phyloP scores from a whole-genome alignment of 2,888 invertebrate species.

The Ectropis crepuscularia region DNA sequence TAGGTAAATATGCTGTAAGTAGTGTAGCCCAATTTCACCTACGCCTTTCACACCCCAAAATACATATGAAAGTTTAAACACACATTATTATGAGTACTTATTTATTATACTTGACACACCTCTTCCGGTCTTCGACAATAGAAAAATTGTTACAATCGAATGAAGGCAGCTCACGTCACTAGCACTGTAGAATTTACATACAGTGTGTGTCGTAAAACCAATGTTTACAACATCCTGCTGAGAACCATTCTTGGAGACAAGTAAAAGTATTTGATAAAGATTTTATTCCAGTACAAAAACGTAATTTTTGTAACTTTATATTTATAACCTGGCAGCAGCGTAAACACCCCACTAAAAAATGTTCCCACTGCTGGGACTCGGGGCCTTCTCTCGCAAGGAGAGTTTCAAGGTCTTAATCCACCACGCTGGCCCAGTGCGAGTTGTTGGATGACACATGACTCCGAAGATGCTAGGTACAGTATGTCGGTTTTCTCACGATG shows the following conservation, averaged over 20 bases:
- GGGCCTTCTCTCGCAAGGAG: too few relatives aligned
- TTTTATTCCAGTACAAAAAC: background rate
- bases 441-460: too few relatives aligned
- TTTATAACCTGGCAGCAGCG: background rate
- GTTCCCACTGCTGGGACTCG: too few relatives aligned
- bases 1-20: background rate
- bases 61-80: background rate
- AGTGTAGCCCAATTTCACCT: too few relatives aligned
- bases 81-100: background rate
- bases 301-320: too few relatives aligned
- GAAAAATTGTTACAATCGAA: slow-evolving; percentile 15
- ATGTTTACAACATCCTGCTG: slow-evolving; percentile 36
- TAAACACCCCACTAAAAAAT: too few relatives aligned
- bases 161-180: slow-evolving; percentile 19
- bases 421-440: too few relatives aligned
- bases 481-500: too few relatives aligned
- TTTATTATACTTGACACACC: slow-evolving; percentile 16
- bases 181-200: slow-evolving; percentile 25
- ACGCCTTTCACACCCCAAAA: background rate
- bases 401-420: too few relatives aligned
- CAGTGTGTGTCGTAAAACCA: slow-evolving; percentile 6
- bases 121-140: slow-evolving; percentile 25
- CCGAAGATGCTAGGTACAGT: too few relatives aligned
- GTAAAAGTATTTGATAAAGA: slow-evolving; percentile 15
- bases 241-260: slow-evolving; percentile 18